phyloP scores from a whole-genome alignment of 2,888 invertebrate genomes.

The Ectemnius lituratus region DNA sequence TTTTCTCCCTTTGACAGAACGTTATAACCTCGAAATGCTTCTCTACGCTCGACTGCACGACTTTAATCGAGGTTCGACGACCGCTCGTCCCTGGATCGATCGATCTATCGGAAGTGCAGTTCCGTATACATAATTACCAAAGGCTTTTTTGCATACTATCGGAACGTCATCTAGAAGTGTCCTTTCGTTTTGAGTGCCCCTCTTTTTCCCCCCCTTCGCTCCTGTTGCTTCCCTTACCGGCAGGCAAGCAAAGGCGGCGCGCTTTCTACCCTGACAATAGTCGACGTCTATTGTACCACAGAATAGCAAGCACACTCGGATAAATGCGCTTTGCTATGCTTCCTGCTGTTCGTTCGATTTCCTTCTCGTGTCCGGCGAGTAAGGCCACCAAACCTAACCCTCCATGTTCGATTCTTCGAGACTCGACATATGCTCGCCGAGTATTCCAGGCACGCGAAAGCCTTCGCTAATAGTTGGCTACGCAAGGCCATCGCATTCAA shows the following conservation, averaged over 20 bases:
- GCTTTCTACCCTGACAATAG: background rate
- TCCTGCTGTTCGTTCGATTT: background rate
- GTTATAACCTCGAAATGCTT: constrained; percentile 45
- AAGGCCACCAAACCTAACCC: background rate
- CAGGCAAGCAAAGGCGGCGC: too few species aligned
- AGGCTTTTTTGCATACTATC: constrained; percentile 14
- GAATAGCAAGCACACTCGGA: background rate
- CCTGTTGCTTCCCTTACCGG: constrained; percentile 38
- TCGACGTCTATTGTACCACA: background rate
- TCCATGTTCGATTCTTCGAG: background rate
- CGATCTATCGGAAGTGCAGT: constrained; percentile 30
- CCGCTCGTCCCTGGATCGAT: constrained; percentile 15
- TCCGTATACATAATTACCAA: constrained; percentile 12
- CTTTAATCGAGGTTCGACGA: constrained; percentile 39
- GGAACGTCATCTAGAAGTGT: too few species aligned
- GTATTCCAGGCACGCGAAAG: constrained; percentile 5
- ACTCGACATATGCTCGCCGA: constrained; percentile 27
- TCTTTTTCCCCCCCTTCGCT: constrained; percentile 6
- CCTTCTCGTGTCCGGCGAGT: constrained; percentile 10
- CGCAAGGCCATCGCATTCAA: background rate
- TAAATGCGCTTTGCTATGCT: background rate
- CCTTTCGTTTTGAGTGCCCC: background rate
- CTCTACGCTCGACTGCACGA: constrained; percentile 30
- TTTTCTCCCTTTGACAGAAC: constrained; percentile 43
- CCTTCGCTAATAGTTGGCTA: background rate